Evolutionary conservation across 2,797 vertebrate species (phyloP), one percentile per base, ranked within the genome.

Genomic region (Hafferia zeledoni): DNA sequence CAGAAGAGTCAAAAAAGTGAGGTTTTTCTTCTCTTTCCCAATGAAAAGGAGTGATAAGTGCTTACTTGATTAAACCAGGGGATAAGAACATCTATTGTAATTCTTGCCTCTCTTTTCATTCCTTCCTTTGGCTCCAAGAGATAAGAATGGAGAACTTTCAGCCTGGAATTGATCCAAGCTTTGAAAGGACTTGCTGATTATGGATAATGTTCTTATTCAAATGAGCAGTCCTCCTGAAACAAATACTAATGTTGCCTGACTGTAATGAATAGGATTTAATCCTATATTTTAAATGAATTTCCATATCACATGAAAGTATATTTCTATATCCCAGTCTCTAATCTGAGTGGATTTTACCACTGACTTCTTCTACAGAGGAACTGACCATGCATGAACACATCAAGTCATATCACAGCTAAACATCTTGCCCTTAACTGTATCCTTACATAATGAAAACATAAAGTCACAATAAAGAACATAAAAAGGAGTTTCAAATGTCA

Each of bases 181-280:
- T 80, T 85, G 78, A 83, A 89, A 94, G 33, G 75, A 53, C 49
- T 70, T 87, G 75, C 64, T 94, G 78, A 94, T 87, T 81, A 83
- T 44, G 53, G 75, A 74, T 50, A 82, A 87, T 44, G 56, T 65
- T 90, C 76, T 83, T 72, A 94, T 78, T 87, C 35, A 81, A 87
- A 95, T 83, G 35, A 83, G n/a, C 15, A 52, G 24, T 60, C 41
- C 53, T 50, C 91, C 74, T 68, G 78, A 87, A 94, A 31, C 15
- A 90, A 93, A 88, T 17, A 50, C 24, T 31, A 68, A 79, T 7
- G 13, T 64, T 93, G 41, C 24, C 74, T 63, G 13, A 33, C 46
- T 63, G 13, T 31, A 31, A 55, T 25, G 41, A 89, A 65, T 19
- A 89, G 41, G 19, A 84, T 49, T 92, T 53, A 44, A 63, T 79